Percentiles rank a stretch among this genome's conserved stretches.
Evolutionary conservation across 92 coral and sea anemone species (phyloP).

Genomic region (Porites rus): DNA sequence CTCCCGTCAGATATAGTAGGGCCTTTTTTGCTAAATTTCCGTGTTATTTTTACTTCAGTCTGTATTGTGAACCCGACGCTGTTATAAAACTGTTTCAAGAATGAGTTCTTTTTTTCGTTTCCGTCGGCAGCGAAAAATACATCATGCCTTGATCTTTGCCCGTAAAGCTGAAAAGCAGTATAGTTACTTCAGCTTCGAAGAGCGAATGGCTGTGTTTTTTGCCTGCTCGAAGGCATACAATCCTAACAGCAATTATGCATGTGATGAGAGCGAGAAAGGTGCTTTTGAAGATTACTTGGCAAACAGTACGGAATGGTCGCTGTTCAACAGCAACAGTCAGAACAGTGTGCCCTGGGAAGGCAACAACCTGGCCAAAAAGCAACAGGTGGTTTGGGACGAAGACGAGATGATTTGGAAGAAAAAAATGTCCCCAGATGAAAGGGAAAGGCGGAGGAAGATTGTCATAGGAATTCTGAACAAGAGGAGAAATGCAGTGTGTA

Average conservation of each 20-base stretch:
- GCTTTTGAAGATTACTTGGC: neutral
- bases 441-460: neutral
- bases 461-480: neutral
- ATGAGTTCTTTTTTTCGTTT: neutral
- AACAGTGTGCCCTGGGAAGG: neutral
- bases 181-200: neutral
- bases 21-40: neutral
- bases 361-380: neutral
- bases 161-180: neutral
- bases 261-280: no score
- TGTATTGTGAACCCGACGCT: neutral
- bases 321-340: neutral
- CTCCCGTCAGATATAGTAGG: neutral
- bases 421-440: neutral
- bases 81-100: neutral
- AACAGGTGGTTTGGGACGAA: conserved; percentile 2
- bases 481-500: conserved; percentile 12
- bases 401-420: neutral
- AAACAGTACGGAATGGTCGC: neutral
- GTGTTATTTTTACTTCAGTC: neutral
- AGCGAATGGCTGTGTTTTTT: conserved; percentile 8
- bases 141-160: conserved; percentile 15
- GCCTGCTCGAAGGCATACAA: neutral
- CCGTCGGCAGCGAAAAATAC: neutral
- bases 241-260: neutral